Evolutionary conservation across 2,888 invertebrate genomes (phyloP), one percentile per base, ranked within the genome.

Genomic region (Sinohyriopsis cumingii): DNA sequence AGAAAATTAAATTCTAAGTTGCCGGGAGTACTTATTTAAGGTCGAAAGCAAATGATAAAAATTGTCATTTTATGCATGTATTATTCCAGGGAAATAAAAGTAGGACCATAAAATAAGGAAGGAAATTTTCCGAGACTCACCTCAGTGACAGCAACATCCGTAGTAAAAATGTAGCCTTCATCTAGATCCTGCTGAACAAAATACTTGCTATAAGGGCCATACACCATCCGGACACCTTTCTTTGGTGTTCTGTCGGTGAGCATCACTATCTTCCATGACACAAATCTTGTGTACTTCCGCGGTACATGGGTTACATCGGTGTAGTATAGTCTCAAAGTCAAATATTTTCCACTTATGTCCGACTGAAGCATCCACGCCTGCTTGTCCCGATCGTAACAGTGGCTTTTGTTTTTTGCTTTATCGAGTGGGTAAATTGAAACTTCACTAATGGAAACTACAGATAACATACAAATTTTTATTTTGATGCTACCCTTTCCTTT

Each of bases 91-190:
- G 22, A 9, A 28, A 25, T 15, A 28, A 61, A 24, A 28, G 22
- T 24, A 61, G 24, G 6, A 24, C 61, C 20, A 25, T 25, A 28
- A 1, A 20, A 15, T 20, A 61, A 19, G 5, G 24, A 20, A 28
- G 0, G 61, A 25, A 25, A 24, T 25, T 45, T 22, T 7, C 24
- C 25, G 22, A 53, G 59, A 75, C 88, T 90, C 81, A 94, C 93
- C 90, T 95, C 94, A 86, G 93, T 93, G 33, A 95, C 94, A 20
- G 93, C 92, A 60, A 95, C 91, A 79, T 94, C 93, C 7, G 95
- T 95, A 88, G 94, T 94, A 93, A 95, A 94, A 89, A 94, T 94
- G 76, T 94, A 93, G 9, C 95, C 95, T 84, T 95, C 95, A 87
- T 95, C 95, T 1, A 92, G 92, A 69, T 93, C 94, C 75, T 95